phyloP scores from a whole-genome alignment of 2,113 vertebrate genomes.

The Lasiurus cinereus region DNA sequence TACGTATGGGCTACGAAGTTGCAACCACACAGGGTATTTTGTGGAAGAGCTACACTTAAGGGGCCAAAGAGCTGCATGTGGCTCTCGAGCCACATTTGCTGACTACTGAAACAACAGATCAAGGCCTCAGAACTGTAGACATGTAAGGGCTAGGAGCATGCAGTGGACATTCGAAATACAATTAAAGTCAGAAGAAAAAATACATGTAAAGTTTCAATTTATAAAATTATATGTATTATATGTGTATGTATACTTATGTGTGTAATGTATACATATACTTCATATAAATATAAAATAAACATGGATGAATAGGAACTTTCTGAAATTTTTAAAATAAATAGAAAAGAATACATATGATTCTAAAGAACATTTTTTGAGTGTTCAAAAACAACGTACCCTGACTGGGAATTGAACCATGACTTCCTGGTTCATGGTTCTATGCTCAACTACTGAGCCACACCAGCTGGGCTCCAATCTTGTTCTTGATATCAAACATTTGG shows the following conservation, averaged over 20 bases:
- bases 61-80: too few species aligned
- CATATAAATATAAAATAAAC: background rate
- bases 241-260: background rate
- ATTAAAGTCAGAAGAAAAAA: background rate
- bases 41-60: too few species aligned
- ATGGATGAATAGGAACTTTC: background rate
- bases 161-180: background rate
- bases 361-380: background rate
- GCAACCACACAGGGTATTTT: too few species aligned
- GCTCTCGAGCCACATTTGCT: too few species aligned
- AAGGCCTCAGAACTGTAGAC: background rate
- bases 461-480: background rate
- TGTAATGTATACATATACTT: background rate
- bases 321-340: constrained; percentile 14
- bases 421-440: too few species aligned
- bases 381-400: background rate
- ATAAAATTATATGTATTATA: background rate
- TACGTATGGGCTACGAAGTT: too few species aligned
- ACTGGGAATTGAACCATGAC: too few species aligned
- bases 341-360: background rate
- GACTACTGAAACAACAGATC: background rate
- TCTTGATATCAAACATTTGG: constrained; percentile 31
- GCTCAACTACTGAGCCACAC: too few species aligned
- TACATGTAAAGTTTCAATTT: background rate
- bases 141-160: background rate